These are phyloP conservation scores for Gobionotothen gibberifrons DNA, from an alignment of 2,797 vertebrate genomes.

Conservation along the genomic window DNA sequence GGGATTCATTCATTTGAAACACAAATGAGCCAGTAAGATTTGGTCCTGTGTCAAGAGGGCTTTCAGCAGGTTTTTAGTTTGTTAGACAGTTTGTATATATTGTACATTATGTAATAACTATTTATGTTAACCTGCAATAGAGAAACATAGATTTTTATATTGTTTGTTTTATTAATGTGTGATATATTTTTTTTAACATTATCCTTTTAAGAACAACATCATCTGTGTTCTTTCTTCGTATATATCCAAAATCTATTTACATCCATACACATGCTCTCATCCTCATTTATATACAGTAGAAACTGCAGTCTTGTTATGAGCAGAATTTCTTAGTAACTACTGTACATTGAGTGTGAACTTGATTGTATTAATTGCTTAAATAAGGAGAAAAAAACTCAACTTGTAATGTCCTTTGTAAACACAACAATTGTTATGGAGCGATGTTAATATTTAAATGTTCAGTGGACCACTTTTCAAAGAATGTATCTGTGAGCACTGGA, in stretches of 20 bases:
- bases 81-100: neutral
- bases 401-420: neutral
- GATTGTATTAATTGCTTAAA: neutral
- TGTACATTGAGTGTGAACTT: slow-evolving; percentile 1
- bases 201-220: neutral
- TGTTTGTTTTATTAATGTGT: no score
- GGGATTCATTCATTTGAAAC: slow-evolving; percentile 1
- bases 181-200: neutral
- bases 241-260: neutral
- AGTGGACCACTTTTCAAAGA: no score
- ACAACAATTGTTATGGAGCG: neutral
- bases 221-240: no score
- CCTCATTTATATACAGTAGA: neutral
- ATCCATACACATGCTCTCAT: no score
- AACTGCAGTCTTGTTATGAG: neutral
- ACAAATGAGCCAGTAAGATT: neutral
- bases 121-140: neutral
- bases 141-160: neutral
- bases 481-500: no score
- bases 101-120: neutral
- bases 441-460: no score
- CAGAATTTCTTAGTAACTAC: neutral
- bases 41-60: neutral
- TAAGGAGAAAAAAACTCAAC: neutral
- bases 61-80: neutral